Conservation (phyloP, 2,113 vertebrate genomes). For the Circaetus cinerascens region DNA sequence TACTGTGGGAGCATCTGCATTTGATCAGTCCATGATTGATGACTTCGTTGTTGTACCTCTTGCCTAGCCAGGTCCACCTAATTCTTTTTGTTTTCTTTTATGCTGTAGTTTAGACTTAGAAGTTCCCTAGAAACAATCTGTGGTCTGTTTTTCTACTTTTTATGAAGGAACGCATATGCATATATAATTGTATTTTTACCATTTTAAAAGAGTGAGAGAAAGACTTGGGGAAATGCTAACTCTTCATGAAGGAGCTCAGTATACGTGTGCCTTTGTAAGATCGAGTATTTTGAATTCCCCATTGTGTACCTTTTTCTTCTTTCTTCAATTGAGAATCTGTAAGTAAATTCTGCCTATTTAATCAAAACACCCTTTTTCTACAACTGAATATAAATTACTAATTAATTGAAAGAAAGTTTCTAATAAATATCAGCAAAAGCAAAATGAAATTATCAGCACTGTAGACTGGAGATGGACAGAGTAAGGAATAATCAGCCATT, state of each 20-base stretch:
- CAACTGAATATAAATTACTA: neutral
- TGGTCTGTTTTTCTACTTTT: neutral
- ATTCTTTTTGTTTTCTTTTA: neutral
- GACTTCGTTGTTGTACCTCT: neutral
- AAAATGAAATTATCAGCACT: neutral
- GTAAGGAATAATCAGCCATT: accelerated
- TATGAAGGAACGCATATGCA: neutral
- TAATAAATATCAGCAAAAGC: neutral
- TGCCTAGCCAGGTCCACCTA: neutral
- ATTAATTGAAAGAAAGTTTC: neutral
- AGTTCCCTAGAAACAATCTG: neutral
- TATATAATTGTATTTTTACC: neutral
- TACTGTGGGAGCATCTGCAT: neutral
- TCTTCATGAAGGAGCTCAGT: neutral
- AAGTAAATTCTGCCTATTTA: neutral
- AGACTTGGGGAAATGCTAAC: neutral
- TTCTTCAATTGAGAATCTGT: neutral
- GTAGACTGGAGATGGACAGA: neutral
- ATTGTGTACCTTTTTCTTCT: neutral
- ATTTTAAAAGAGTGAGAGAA: neutral
- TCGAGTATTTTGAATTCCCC: neutral
- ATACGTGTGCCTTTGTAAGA: neutral
- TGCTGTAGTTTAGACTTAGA: neutral
- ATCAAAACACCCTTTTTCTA: neutral
- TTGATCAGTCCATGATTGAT: neutral